Evolutionary conservation across 2,797 vertebrate genomes (phyloP), one percentile per base, ranked within the genome.

Genomic region (Antennarius maculatus): DNA sequence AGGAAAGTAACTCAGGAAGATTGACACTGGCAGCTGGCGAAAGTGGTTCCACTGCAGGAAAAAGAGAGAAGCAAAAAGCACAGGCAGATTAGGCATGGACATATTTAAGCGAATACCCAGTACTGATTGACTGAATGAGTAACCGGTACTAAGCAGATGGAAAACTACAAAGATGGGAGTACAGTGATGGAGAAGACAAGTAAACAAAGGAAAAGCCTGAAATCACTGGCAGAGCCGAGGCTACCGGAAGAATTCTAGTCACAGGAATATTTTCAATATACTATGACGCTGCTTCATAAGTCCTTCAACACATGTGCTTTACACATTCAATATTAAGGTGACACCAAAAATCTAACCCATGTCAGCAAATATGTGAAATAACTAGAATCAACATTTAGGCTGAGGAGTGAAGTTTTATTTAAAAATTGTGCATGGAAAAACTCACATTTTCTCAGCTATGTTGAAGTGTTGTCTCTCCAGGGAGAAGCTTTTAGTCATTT

Each of bases 391-490:
- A 47, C 61, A 69, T 72, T 54, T 69, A 53, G 0, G 31, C 68
- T 28, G 52, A 45, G 52, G 34, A 34, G 16, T 23, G 56, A 77
- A 50, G 11, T 46, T 41, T 69, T 48, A 60, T 80, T 81, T 69
- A 66, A 59, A 77, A 74, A 71, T 61, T 53, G 62, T 60, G 47
- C 65, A 69, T 64, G 76, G 48, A 72, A 54, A 47, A 70, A 74
- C 61, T 66, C 56, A 49, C 66, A 56, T 52, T 68, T 17, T 41
- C 58, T 69, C 71, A 81, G 55, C 62, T 76, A 74, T 41, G 80
- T 81, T 62, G 63, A 77, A 83, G 84, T 79, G 55, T 80, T 58
- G 66, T 69, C 51, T 54, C 57, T 83, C 67, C 60, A 49, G 52
- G 52, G 60, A 23, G 62, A 67, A 84, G 59, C 76, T 55, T 68